phyloP scores from a whole-genome alignment of 92 coral and sea anemone species.

The Zoanthus sociatus region DNA sequence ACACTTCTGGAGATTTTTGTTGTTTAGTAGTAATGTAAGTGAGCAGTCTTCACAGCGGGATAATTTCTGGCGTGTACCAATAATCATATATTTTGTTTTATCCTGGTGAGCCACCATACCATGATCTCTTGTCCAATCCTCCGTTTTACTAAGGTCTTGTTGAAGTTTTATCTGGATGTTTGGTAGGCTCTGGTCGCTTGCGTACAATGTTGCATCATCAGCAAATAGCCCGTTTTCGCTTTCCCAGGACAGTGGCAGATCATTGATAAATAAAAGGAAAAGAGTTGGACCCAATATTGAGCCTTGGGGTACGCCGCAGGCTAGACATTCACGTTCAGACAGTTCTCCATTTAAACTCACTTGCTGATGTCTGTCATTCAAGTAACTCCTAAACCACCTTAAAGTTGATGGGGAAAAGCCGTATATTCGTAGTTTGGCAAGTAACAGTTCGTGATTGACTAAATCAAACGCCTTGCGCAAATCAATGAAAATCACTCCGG shows the following conservation, averaged over 20 bases:
- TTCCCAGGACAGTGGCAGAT: constrained; percentile 33
- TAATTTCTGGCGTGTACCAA: not conserved
- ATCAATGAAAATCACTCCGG: constrained; percentile 26
- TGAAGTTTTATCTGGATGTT: not conserved
- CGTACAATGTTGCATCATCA: constrained; percentile 44
- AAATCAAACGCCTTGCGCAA: constrained; percentile 44
- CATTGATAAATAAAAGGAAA: not conserved
- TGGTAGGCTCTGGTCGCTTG: constrained; percentile 14
- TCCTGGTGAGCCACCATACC: not conserved
- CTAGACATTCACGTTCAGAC: not conserved
- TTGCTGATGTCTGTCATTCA: not conserved
- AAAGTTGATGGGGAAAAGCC: constrained; percentile 16
- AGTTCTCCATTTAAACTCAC: not conserved
- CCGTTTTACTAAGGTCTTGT: constrained; percentile 45
- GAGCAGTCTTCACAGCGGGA: not conserved
- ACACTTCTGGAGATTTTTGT: not conserved
- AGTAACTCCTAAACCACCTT: constrained; percentile 7
- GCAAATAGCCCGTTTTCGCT: constrained; percentile 31
- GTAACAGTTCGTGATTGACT: constrained; percentile 36
- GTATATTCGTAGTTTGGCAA: not conserved
- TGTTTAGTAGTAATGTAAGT: not conserved
- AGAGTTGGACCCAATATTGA: not conserved
- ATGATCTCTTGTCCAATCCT: not conserved
- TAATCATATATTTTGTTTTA: not conserved
- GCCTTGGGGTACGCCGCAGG: constrained; percentile 12